Base-by-base conservation (phyloP, 2,888 invertebrate species). In the Papilio demoleus region DNA sequence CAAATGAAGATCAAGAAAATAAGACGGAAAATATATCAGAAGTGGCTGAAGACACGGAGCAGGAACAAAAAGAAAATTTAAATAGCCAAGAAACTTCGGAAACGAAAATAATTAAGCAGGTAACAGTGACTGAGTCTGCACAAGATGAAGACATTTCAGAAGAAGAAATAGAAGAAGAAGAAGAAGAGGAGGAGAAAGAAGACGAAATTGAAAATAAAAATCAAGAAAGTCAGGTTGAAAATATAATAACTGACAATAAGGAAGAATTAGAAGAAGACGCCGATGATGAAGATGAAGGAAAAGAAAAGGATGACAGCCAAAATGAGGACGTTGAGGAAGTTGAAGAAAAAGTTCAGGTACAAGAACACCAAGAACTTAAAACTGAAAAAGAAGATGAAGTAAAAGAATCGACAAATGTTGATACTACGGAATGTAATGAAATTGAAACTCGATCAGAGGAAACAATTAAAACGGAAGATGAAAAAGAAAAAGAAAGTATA, bases 1-100 rank as follows among this genome's bases (percentile, higher is more conserved):
- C 47, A 12, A 38, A 17, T 36, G 50, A 70, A 70, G 50, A 40
- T 24, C 53, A 71, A 69, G 79, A 80, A 73, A 73, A 72, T 45
- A 72, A 75, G 53, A 76, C 79, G 62, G 73, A 79, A 69, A 74
- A 70, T 47, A 66, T 74, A 62, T 70, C 75, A 36, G 70, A 76
- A 31, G 71, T 74, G 63, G 72, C 70, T 9, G 63, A 73, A 3
- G 74, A 79, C 66, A 72, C 79, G 70, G 74, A 80, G 24, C 47
- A 53, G 2, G 71, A 75, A n/a, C 73, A 79, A 70, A 86, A 83
- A 72, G 82, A 78, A 0, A 75, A 78, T 50, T 73, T 90, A 56
- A 76, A 85, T 2, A 89, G 82, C 72, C 82, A 85, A 42, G 84
- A 91, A 77, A 84, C 78, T 42, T 81, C 85, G 22, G 88, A 88